phyloP scores from a whole-genome alignment of 2,888 invertebrate genomes.

The Zonitis immaculata region DNA sequence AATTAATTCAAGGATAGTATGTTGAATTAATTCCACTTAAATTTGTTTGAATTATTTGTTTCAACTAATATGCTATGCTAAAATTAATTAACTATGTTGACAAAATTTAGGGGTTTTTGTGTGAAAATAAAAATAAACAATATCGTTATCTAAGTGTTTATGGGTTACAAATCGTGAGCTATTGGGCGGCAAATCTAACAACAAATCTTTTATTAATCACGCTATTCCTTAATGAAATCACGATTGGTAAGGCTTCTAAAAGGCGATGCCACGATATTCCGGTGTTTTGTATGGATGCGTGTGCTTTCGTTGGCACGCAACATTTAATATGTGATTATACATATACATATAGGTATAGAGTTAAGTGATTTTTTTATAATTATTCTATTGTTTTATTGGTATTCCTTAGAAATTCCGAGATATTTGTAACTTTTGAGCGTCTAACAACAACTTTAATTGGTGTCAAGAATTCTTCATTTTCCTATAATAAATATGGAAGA shows the following conservation, averaged over 20 bases:
- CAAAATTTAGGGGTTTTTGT: not conserved
- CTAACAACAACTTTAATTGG: conserved; percentile 48
- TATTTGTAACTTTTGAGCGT: too few relatives aligned
- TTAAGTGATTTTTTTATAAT: conserved; percentile 24
- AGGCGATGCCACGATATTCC: conserved; percentile 20
- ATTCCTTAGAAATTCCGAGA: conserved; percentile 45
- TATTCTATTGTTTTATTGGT: conserved; percentile 40
- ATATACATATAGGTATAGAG: too few relatives aligned
- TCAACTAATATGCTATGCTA: not conserved
- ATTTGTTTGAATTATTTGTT: too few relatives aligned
- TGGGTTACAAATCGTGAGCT: not conserved
- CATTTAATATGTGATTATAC: conserved; percentile 31
- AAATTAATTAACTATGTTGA: not conserved
- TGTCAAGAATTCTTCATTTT: not conserved
- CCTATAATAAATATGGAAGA: conserved; percentile 18
- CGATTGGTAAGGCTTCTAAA: conserved; percentile 21
- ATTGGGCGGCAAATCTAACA: conserved; percentile 21
- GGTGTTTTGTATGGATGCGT: conserved; percentile 28
- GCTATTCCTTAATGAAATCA: conserved; percentile 34
- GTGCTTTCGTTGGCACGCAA: conserved; percentile 30
- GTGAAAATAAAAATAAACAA: not conserved
- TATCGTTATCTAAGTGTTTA: not conserved
- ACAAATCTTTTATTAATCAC: conserved; percentile 34
- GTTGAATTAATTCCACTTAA: too few relatives aligned
- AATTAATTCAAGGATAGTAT: too few relatives aligned